Percentiles rank a stretch among this genome's conserved stretches.
phyloP scores from a whole-genome alignment of 2,113 vertebrate genomes.

The Myotis brandtii region DNA sequence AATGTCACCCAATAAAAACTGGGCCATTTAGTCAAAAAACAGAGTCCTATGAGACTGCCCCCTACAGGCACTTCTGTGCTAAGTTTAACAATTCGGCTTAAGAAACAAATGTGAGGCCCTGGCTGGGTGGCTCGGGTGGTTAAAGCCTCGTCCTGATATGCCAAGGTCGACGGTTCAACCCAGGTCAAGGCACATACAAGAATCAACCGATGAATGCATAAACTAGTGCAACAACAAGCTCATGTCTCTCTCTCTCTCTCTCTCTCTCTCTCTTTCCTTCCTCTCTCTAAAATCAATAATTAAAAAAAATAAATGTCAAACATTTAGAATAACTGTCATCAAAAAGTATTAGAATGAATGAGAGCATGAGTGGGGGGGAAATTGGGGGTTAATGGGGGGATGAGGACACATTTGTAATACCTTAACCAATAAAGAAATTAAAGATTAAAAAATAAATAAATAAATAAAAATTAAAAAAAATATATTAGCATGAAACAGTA shows the following conservation, averaged over 20 bases:
- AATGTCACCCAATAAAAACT: neutral
- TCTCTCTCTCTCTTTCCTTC: no score
- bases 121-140: neutral
- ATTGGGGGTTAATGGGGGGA: no score
- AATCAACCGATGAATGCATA: neutral
- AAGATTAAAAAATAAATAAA: no score
- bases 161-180: neutral
- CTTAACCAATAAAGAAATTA: no score
- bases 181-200: neutral
- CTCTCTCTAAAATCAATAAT: neutral
- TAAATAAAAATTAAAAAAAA: neutral
- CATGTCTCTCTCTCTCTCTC: neutral
- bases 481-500: neutral
- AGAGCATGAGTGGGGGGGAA: no score
- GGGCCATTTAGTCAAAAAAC: neutral
- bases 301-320: neutral
- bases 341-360: neutral
- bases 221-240: neutral
- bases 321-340: conserved; percentile 2
- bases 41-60: neutral
- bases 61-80: neutral
- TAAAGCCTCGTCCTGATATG: neutral
- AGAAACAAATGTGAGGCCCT: neutral
- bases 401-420: no score
- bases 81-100: neutral